A percentile compares a stretch with the other conserved stretches of the same genome.
Conservation (phyloP, 2,797 vertebrate genomes). For the Apogon talboti region DNA sequence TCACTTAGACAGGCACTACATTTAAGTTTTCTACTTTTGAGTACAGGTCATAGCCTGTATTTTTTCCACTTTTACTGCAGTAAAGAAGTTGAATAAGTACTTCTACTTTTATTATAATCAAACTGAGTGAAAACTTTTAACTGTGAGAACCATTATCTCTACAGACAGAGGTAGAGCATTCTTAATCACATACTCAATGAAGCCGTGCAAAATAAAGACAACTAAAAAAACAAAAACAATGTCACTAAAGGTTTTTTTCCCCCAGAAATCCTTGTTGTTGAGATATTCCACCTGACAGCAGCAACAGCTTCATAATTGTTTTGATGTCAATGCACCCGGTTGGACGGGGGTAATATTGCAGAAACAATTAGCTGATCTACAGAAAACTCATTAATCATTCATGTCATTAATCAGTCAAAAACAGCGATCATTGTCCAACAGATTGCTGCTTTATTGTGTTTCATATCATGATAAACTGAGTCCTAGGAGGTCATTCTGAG, state of each 20-base stretch:
- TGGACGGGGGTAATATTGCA: neutral
- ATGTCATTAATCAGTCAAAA: neutral
- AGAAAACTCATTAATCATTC: neutral
- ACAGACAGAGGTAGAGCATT: neutral
- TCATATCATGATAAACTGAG: neutral
- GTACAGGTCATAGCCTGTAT: no score
- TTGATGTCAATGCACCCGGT: neutral
- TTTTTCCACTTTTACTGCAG: no score
- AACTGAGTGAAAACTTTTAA: no score
- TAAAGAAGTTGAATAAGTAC: no score
- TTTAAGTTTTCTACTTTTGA: no score
- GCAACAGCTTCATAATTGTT: neutral
- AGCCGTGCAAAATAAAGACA: neutral
- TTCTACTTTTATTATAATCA: no score
- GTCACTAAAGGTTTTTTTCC: neutral
- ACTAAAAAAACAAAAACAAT: neutral
- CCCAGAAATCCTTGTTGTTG: neutral
- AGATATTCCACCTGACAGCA: neutral
- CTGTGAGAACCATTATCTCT: no score
- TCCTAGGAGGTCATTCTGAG: neutral
- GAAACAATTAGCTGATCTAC: neutral
- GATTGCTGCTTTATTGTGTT: neutral
- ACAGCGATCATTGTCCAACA: neutral
- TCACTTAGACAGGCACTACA: no score
- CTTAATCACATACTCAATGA: neutral